Conservation (phyloP, 2,113 vertebrate species). For the Fukomys damarensis region DNA sequence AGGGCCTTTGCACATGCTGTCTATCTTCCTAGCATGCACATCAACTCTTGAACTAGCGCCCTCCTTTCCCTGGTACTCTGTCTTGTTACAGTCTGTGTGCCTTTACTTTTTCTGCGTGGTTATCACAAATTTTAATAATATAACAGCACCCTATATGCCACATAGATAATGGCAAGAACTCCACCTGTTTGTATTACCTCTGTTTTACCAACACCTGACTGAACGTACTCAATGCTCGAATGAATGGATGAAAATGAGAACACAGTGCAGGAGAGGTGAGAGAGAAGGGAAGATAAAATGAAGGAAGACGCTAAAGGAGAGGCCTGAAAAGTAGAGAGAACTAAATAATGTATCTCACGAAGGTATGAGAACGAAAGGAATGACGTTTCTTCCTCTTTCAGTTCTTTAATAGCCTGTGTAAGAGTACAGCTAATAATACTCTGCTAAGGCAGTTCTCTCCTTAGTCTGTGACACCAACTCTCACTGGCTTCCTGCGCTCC, state of each 20-base stretch:
- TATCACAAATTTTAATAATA: background rate
- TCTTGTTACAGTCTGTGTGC: background rate
- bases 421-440: background rate
- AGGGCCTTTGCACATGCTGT: background rate
- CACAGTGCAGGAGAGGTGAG: background rate
- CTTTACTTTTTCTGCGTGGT: background rate
- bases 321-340: background rate
- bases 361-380: background rate
- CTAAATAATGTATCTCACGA: background rate
- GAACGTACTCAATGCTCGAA: background rate
- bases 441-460: background rate
- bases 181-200: background rate
- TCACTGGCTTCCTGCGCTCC: background rate
- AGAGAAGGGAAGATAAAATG: background rate
- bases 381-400: background rate
- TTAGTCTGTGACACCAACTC: background rate
- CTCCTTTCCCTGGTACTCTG: background rate
- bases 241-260: background rate
- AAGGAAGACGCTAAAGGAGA: background rate
- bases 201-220: background rate
- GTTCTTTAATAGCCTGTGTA: background rate
- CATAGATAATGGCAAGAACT: accelerated
- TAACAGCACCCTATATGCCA: background rate
- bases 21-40: background rate
- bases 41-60: background rate